Percentiles rank a stretch among this genome's conserved stretches.
phyloP scores from a whole-genome alignment of 2,797 vertebrate genomes.

The Fistularia commersonii region DNA sequence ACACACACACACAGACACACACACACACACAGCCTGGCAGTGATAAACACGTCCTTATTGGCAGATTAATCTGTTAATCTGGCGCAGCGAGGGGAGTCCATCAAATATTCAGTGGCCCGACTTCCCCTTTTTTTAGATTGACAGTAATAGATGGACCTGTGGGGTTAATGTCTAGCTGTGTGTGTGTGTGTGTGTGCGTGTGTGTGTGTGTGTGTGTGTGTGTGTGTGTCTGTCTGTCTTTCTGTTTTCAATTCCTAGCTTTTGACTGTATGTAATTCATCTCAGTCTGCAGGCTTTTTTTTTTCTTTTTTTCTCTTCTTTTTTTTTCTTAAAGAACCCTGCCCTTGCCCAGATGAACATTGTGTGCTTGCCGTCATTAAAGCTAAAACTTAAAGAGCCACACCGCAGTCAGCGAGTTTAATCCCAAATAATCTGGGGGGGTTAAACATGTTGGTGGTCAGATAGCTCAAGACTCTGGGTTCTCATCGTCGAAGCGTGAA shows the following conservation, averaged over 20 bases:
- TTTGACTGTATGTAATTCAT: too few relatives aligned
- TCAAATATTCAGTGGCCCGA: slow-evolving; percentile 74
- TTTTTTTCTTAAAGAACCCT: too few relatives aligned
- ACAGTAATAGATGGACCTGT: slow-evolving; percentile 47
- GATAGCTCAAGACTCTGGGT: too few relatives aligned
- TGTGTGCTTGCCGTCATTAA: too few relatives aligned
- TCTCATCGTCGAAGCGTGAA: too few relatives aligned
- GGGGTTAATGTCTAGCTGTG: slow-evolving; percentile 14
- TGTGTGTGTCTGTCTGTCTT: slow-evolving; percentile 1
- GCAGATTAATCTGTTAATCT: slow-evolving; percentile 67
- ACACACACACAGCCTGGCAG: slow-evolving; percentile 18
- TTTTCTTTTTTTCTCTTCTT: slow-evolving; percentile 46
- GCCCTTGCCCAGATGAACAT: too few relatives aligned
- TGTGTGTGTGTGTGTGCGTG: slow-evolving; percentile 5
- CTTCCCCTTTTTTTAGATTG: slow-evolving; percentile 44
- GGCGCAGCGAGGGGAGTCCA: slow-evolving; percentile 51
- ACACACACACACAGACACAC: slow-evolving; percentile 9
- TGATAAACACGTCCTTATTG: slow-evolving; percentile 47
- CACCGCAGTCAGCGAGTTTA: too few relatives aligned
- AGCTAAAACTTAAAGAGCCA: too few relatives aligned
- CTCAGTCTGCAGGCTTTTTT: slow-evolving; percentile 50
- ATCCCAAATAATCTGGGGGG: too few relatives aligned
- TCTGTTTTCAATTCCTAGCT: too few relatives aligned
- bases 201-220: slow-evolving; percentile 6
- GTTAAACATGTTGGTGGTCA: too few relatives aligned